These are phyloP conservation scores for Australoheros scitulus DNA, from an alignment of 2,113 vertebrate species.

Conservation along the genomic window DNA sequence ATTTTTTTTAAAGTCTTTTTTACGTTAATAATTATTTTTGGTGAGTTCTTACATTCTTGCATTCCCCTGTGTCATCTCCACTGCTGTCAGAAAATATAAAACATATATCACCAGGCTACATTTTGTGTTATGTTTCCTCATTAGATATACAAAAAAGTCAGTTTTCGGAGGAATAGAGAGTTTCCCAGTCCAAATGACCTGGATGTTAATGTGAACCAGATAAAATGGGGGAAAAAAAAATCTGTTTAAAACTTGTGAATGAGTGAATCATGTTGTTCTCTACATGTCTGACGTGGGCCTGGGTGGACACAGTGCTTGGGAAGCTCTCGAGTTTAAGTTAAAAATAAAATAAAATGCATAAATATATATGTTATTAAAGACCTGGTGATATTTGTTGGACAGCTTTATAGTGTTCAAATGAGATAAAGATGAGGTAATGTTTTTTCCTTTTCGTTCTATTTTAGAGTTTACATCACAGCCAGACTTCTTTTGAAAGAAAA, in stretches of 20 bases:
- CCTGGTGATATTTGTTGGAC: neutral
- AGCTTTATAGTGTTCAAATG: neutral
- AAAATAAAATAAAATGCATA: neutral
- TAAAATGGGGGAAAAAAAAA: neutral
- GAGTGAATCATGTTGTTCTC: neutral
- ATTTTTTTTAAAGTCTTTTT: neutral
- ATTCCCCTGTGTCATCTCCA: neutral
- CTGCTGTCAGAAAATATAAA: neutral
- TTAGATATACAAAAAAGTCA: neutral
- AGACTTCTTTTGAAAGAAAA: conserved; percentile 13
- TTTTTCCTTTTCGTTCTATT: conserved; percentile 35
- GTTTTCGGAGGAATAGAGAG: neutral
- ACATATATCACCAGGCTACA: neutral
- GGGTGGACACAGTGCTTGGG: neutral
- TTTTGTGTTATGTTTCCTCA: neutral
- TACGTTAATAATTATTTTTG: neutral
- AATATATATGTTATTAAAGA: neutral
- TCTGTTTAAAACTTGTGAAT: neutral
- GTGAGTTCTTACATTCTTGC: neutral
- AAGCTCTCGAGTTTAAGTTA: neutral
- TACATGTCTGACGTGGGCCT: neutral
- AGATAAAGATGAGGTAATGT: conserved; percentile 36
- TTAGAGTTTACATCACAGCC: conserved; percentile 29
- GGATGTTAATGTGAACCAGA: too few species aligned
- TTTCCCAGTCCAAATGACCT: neutral